These are phyloP conservation scores for Magallana nippona DNA, from an alignment of 2,888 invertebrate species.

Conservation along the genomic window DNA sequence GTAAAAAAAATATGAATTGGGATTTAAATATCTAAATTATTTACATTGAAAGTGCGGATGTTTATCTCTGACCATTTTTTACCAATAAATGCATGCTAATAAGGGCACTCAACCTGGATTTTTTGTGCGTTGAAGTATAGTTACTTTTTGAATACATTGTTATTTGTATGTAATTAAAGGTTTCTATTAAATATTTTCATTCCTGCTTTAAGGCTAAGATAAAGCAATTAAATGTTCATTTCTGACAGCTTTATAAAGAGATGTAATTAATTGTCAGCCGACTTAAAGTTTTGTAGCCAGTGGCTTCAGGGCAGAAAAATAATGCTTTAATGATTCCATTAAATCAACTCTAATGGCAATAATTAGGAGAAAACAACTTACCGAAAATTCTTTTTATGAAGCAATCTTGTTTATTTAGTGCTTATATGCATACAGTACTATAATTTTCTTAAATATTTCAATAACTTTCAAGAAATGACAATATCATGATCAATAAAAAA, in stretches of 20 bases:
- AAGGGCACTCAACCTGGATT: neutral
- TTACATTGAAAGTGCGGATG: neutral
- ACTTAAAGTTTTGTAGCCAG: neutral
- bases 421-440: neutral
- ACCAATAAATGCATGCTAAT: neutral
- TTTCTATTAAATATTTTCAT: neutral
- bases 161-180: neutral
- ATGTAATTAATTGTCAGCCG: neutral
- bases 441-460: too few species aligned
- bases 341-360: neutral
- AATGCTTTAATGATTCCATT: neutral
- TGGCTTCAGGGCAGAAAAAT: constrained; percentile 13
- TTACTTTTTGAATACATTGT: neutral
- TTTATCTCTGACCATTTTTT: neutral
- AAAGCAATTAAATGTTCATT: constrained; percentile 11
- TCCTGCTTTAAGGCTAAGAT: neutral
- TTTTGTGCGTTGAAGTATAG: neutral
- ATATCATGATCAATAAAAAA: neutral
- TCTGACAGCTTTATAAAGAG: neutral
- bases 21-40: too few species aligned
- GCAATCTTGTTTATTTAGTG: neutral
- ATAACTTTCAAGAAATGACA: too few species aligned
- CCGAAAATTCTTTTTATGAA: neutral
- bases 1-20: too few species aligned
- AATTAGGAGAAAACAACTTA: neutral